Base-by-base conservation (phyloP, 2,113 vertebrate species). In the Eidolon helvum region DNA sequence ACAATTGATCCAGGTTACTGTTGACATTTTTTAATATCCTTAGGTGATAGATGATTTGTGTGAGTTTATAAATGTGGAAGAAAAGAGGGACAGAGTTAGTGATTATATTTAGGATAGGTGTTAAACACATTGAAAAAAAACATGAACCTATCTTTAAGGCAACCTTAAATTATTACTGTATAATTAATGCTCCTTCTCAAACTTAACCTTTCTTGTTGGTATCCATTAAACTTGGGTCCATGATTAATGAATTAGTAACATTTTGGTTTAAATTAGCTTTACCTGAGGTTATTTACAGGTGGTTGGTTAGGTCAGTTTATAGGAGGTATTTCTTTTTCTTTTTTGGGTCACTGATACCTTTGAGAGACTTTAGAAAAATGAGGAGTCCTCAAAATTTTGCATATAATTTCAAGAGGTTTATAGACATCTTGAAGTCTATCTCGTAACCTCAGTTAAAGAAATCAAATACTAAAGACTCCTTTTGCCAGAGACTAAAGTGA, bases 241-340 rank as follows among this genome's bases (percentile, higher is more conserved):
- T 91, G 61, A 40, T 93, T 92, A 83, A 83, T 83, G 45, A 91
- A 74, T 93, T 59, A 78, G 72, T 94, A 65, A 69, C 30, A 91
- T 33, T 92, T 90, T 71, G 18, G 12, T 94, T 90, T 87, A 40
- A 82, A 35, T 84, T 94, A 68, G 33, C 48, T 40, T 83, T 90
- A 12, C 48, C 30, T 90, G 43, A 92, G 10, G 24, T 86, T 79
- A 55, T 63, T 95, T n/a, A 21, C 45, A 83, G 4, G 40, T 75
- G 26, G 5, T 59, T 72, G 26, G 21, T 40, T 85, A 90, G 94
- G 48, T 90, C 63, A 38, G 4, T 95, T 78, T 93, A 61, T 87
- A 66, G 22, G 38, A 78, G 18, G 26, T 71, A 40, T 61, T 79
- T 53, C 26, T 75, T 75, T 88, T 72, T 15, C 11, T 33, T 91